Percentiles rank a stretch among this genome's conserved stretches.
Conservation (phyloP, 1,140 invertebrate species). For the Epicauta chinensis region DNA sequence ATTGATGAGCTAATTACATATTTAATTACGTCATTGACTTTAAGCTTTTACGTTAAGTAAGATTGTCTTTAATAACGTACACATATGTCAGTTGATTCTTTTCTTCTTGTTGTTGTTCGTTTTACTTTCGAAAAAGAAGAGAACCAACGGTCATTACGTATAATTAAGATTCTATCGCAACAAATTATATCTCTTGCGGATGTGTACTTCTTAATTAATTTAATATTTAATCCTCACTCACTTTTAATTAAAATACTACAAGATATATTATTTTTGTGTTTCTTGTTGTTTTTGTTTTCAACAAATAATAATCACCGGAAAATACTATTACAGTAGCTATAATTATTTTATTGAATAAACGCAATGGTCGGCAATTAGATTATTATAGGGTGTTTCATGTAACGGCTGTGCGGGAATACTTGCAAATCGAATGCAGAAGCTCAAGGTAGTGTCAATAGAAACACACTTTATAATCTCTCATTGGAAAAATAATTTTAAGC, state of each 20-base stretch:
- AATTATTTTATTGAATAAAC: too few species aligned
- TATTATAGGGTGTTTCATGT: too few species aligned
- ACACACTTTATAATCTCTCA: too few species aligned
- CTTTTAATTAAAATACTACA: not conserved
- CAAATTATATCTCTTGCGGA: constrained; percentile 13
- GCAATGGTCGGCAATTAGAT: too few species aligned
- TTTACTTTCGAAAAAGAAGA: not conserved
- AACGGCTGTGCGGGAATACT: too few species aligned
- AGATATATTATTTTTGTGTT: too few species aligned
- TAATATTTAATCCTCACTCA: not conserved
- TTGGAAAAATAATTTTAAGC: too few species aligned
- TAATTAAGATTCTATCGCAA: constrained; percentile 17
- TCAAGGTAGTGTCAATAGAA: too few species aligned
- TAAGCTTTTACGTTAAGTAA: constrained; percentile 1
- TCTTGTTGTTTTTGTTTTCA: too few species aligned
- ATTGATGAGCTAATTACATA: constrained; percentile 15
- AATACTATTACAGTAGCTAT: too few species aligned
- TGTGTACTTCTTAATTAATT: constrained; percentile 10
- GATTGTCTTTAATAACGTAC: not conserved
- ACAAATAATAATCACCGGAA: too few species aligned
- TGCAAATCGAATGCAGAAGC: too few species aligned
- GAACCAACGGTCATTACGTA: constrained; percentile 6
- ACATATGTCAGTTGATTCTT: constrained; percentile 13
- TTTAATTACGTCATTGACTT: constrained; percentile 15
- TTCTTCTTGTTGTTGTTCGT: not conserved